Conservation (phyloP, 23 tunicate species). For the Botrylloides violaceus region DNA sequence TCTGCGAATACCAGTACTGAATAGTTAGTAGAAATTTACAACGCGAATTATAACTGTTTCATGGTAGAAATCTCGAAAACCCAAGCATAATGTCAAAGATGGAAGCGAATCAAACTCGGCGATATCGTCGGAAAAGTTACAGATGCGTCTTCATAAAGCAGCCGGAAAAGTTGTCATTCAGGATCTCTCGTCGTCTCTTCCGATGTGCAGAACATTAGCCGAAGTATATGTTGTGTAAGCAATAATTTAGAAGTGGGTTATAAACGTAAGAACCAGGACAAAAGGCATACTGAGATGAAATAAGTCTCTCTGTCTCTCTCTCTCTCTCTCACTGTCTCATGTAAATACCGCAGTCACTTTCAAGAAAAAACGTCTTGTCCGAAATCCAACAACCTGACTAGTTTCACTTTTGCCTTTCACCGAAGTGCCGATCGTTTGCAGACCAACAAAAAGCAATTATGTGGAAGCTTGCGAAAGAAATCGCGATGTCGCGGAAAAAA, state of each 20-base stretch:
- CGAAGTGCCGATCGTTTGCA: too few relatives aligned
- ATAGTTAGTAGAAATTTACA: not conserved
- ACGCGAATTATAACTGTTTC: too few relatives aligned
- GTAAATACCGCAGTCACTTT: too few relatives aligned
- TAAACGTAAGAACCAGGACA: too few relatives aligned
- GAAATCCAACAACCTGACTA: too few relatives aligned
- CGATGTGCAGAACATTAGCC: slow-evolving; percentile 43
- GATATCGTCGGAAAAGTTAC: slow-evolving; percentile 23
- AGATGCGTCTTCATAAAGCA: slow-evolving; percentile 28
- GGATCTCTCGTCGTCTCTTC: slow-evolving; percentile 51
- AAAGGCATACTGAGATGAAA: too few relatives aligned
- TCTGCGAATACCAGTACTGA: too few relatives aligned
- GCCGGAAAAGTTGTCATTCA: slow-evolving; percentile 61
- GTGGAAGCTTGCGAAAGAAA: slow-evolving; percentile 40
- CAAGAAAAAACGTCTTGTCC: too few relatives aligned
- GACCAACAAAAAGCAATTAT: slow-evolving; percentile 45
- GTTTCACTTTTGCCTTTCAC: too few relatives aligned
- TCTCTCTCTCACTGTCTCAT: too few relatives aligned
- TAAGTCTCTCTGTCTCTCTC: too few relatives aligned
- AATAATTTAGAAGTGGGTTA: too few relatives aligned
- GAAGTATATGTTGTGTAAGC: slow-evolving; percentile 58
- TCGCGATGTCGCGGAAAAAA: slow-evolving; percentile 30
- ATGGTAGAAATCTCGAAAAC: slow-evolving; percentile 35
- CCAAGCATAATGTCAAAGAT: slow-evolving; percentile 11
- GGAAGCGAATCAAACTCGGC: not conserved